Percentiles rank a stretch among this genome's conserved stretches.
Evolutionary conservation across 2,113 vertebrate genomes (phyloP).

Genomic region (Indri indri): DNA sequence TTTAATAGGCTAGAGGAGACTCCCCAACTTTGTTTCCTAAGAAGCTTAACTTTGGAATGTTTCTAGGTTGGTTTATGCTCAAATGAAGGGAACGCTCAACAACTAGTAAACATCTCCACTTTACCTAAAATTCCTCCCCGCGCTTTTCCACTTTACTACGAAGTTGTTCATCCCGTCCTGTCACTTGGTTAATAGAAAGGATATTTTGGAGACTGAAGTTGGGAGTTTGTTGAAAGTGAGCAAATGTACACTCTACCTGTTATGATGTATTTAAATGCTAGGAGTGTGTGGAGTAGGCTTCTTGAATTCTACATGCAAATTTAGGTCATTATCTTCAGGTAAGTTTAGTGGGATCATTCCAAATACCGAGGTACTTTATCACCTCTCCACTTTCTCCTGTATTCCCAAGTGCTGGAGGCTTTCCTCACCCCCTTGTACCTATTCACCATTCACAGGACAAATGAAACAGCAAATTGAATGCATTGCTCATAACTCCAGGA

Average conservation of each 20-base stretch:
- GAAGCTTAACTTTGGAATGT: not conserved
- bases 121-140: not conserved
- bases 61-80: not conserved
- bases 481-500: not conserved
- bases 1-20: not conserved
- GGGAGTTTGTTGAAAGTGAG: not conserved
- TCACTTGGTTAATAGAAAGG: constrained; percentile 15
- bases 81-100: not conserved
- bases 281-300: not conserved
- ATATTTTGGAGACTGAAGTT: not conserved
- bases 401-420: not conserved
- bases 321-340: constrained; percentile 41
- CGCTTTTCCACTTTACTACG: not conserved
- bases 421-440: not conserved
- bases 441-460: not conserved
- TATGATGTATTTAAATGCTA: not conserved
- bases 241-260: not conserved
- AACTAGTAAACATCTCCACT: not conserved
- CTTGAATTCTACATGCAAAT: not conserved
- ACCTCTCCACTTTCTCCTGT: not conserved
- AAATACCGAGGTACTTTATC: constrained; percentile 45
- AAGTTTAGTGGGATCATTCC: constrained; percentile 4
- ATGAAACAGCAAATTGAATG: not conserved
- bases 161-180: constrained; percentile 14
- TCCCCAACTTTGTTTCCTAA: constrained; percentile 61